A percentile compares a stretch with the other conserved stretches of the same genome.
phyloP scores from a whole-genome alignment of 2,888 invertebrate species.

The Boloria euphrosyne region DNA sequence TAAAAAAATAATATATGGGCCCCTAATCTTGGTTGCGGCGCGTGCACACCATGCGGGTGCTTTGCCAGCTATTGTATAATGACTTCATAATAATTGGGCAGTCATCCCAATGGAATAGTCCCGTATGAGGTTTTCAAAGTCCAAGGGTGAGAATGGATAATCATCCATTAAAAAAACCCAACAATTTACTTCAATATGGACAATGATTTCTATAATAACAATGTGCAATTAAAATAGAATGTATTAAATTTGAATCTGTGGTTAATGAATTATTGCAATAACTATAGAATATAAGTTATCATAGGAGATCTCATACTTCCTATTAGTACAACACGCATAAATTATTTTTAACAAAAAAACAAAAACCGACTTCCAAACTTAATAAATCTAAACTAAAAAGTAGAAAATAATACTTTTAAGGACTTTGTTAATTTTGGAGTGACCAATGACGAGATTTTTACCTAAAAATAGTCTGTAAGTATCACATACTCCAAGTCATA shows the following conservation, averaged over 20 bases:
- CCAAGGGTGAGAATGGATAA: slow-evolving; percentile 26
- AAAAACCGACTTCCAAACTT: too few relatives aligned
- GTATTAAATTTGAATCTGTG: background rate
- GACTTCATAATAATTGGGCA: slow-evolving; percentile 70
- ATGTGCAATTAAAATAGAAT: background rate
- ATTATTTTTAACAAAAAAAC: too few relatives aligned
- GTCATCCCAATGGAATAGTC: slow-evolving; percentile 50
- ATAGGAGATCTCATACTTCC: too few relatives aligned
- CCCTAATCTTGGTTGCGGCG: slow-evolving; percentile 39
- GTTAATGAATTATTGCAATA: background rate
- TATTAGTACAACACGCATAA: too few relatives aligned
- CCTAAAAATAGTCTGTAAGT: too few relatives aligned
- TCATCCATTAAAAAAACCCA: slow-evolving; percentile 21
- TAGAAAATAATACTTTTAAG: too few relatives aligned
- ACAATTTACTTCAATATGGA: slow-evolving; percentile 1
- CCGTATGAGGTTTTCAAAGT: slow-evolving; percentile 45
- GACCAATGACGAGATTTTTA: too few relatives aligned
- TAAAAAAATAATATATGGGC: slow-evolving; percentile 32
- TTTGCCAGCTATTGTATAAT: slow-evolving; percentile 52
- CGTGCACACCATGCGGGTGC: slow-evolving; percentile 51
- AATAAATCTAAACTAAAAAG: too few relatives aligned
- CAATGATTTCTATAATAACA: slow-evolving; percentile 3
- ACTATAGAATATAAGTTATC: too few relatives aligned
- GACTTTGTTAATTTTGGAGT: too few relatives aligned
- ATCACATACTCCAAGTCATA: too few relatives aligned